Evolutionary conservation across 2,888 invertebrate species (phyloP).

Genomic region (Melangyna quadrimaculata): DNA sequence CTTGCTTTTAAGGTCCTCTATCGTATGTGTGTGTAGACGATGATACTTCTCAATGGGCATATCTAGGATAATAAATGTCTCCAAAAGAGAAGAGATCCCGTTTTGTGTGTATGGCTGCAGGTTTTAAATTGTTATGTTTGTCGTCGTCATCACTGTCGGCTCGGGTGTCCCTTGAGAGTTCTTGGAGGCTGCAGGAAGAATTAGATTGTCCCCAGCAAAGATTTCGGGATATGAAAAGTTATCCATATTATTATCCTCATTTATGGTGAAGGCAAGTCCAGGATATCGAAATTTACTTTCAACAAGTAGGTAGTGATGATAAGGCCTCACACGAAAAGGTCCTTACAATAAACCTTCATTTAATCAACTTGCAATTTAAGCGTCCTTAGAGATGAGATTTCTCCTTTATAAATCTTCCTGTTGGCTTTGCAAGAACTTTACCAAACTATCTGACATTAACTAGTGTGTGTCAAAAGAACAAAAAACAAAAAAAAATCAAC

Average conservation of each 20-base stretch:
- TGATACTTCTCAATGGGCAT: constrained; percentile 44
- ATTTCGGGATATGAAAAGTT: not conserved
- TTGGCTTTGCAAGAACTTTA: not conserved
- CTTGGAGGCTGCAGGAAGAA: not conserved
- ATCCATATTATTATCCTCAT: not conserved
- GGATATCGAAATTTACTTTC: not conserved
- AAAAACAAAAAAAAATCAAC: not conserved
- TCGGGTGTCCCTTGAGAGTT: not conserved
- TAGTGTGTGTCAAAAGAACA: not conserved
- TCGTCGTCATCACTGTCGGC: not conserved
- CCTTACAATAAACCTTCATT: constrained; percentile 20
- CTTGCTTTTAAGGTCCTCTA: constrained; percentile 27
- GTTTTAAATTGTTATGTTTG: constrained; percentile 10
- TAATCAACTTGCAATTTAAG: constrained; percentile 24
- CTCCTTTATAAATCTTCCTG: not conserved
- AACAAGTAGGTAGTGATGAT: constrained; percentile 16
- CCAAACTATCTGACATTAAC: not conserved
- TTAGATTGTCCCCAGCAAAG: not conserved
- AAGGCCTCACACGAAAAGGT: not conserved
- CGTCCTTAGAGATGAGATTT: not conserved
- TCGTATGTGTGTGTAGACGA: constrained; percentile 1
- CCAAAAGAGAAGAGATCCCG: not conserved
- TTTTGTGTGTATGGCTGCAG: not conserved
- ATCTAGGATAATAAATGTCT: constrained; percentile 40
- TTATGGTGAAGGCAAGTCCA: not conserved